Evolutionary conservation across 2,888 invertebrate species (phyloP).

Genomic region (Elmis aenea): DNA sequence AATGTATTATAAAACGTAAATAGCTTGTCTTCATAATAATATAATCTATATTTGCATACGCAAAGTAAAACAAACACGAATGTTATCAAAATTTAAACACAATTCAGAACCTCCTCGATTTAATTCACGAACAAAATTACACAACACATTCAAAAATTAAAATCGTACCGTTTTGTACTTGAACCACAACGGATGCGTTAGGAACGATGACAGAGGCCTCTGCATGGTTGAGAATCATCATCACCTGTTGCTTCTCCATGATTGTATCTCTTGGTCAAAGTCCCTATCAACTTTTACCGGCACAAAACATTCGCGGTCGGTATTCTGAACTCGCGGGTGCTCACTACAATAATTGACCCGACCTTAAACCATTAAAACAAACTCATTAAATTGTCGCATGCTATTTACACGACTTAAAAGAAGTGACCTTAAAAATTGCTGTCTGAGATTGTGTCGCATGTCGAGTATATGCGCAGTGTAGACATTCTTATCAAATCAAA

Average conservation of each 20-base stretch:
- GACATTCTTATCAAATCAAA: conserved; percentile 14
- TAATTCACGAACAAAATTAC: too few relatives aligned
- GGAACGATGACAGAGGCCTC: conserved; percentile 40
- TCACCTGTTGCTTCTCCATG: conserved; percentile 40
- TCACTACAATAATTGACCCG: conserved; percentile 19
- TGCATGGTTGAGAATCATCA: conserved; percentile 34
- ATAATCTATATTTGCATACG: too few relatives aligned
- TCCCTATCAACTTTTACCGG: conserved; percentile 22
- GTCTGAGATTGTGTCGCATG: conserved; percentile 20
- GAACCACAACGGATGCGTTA: conserved; percentile 29
- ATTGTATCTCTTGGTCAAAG: conserved; percentile 32
- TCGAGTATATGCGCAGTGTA: conserved; percentile 18
- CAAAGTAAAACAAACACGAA: too few relatives aligned
- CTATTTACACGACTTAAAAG: conserved; percentile 23
- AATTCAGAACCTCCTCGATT: too few relatives aligned
- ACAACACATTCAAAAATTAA: too few relatives aligned
- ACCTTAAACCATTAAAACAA: conserved; percentile 8
- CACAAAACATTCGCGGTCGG: too few relatives aligned
- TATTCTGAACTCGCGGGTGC: too few relatives aligned
- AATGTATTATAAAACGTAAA: too few relatives aligned
- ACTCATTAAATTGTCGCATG: conserved; percentile 11
- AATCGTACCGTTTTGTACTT: conserved; percentile 24
- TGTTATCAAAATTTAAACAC: too few relatives aligned
- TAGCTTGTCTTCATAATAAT: too few relatives aligned
- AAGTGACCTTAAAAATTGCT: conserved; percentile 25